Evolutionary conservation across 2,113 vertebrate species (phyloP).

Genomic region (Siniperca knerii): DNA sequence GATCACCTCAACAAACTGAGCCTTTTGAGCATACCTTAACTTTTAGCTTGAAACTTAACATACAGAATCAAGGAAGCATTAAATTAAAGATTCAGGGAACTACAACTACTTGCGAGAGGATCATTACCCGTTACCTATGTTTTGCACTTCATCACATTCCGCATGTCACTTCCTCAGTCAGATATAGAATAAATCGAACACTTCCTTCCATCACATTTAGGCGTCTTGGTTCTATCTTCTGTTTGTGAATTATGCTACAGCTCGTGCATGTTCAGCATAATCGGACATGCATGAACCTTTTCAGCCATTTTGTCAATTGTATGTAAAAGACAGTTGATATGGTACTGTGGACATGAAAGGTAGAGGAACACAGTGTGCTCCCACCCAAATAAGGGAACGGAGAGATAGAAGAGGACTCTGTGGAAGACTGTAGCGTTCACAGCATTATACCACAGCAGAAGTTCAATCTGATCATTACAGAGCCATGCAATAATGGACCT

Average conservation of each 20-base stretch:
- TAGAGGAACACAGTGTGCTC: conserved; percentile 22
- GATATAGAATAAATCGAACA: not conserved
- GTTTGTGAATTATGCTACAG: not conserved
- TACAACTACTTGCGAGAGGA: not conserved
- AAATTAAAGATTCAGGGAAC: not conserved
- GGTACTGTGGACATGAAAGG: conserved; percentile 15
- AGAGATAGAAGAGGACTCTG: not conserved
- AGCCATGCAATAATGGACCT: conserved; percentile 47
- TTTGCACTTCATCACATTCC: not conserved
- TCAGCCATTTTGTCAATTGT: conserved; percentile 20
- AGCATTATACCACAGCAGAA: conserved; percentile 39
- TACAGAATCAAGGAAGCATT: not conserved
- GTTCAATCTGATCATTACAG: conserved; percentile 52
- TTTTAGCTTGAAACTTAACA: not conserved
- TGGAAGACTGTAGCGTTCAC: conserved; percentile 35
- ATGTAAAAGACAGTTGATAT: conserved; percentile 28
- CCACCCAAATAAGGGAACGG: not conserved
- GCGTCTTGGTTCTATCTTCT: not conserved
- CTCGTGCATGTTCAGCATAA: not conserved
- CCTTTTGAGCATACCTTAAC: not conserved
- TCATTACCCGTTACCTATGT: no score
- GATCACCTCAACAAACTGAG: not conserved
- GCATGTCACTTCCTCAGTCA: not conserved
- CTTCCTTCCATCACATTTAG: not conserved
- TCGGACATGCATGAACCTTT: conserved; percentile 7